These are phyloP conservation scores for Hartigia nigra DNA, from an alignment of 2,888 invertebrate genomes.

Conservation along the genomic window DNA sequence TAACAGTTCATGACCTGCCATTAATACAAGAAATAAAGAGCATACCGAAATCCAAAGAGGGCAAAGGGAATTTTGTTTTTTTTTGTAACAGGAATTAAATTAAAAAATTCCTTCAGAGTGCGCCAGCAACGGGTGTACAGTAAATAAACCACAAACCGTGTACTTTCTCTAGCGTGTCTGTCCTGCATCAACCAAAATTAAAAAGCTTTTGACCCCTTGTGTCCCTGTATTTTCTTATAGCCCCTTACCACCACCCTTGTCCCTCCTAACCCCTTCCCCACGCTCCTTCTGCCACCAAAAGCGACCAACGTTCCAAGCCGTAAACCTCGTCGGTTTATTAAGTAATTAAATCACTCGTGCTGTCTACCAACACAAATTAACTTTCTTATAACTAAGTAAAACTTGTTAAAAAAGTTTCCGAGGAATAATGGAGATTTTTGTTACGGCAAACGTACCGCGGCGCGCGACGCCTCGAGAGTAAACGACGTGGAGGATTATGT, in stretches of 20 bases:
- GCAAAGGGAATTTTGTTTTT: background rate
- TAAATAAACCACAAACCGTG: constrained; percentile 6
- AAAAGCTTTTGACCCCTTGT: constrained; percentile 26
- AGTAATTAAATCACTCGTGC: constrained; percentile 45
- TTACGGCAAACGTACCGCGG: constrained; percentile 2
- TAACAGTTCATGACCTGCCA: background rate
- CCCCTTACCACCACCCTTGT: constrained; percentile 4
- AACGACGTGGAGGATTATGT: background rate
- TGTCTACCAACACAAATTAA: constrained; percentile 36
- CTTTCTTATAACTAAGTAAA: constrained; percentile 37
- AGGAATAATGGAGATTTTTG: constrained; percentile 7
- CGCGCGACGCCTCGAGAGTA: background rate
- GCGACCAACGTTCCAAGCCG: constrained; percentile 11
- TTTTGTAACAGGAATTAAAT: constrained; percentile 20
- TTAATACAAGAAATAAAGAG: background rate
- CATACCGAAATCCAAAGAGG: background rate
- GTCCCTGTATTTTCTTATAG: constrained; percentile 16
- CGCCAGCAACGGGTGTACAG: constrained; percentile 9
- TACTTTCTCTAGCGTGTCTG: background rate
- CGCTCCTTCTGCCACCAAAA: background rate
- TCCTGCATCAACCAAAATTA: constrained; percentile 20
- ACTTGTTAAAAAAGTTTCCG: constrained; percentile 34
- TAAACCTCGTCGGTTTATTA: constrained; percentile 40
- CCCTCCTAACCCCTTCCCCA: no score
- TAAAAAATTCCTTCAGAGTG: constrained; percentile 24